Base-by-base conservation (phyloP, 1,140 invertebrate species). In the Ditylenchus dipsaci region DNA sequence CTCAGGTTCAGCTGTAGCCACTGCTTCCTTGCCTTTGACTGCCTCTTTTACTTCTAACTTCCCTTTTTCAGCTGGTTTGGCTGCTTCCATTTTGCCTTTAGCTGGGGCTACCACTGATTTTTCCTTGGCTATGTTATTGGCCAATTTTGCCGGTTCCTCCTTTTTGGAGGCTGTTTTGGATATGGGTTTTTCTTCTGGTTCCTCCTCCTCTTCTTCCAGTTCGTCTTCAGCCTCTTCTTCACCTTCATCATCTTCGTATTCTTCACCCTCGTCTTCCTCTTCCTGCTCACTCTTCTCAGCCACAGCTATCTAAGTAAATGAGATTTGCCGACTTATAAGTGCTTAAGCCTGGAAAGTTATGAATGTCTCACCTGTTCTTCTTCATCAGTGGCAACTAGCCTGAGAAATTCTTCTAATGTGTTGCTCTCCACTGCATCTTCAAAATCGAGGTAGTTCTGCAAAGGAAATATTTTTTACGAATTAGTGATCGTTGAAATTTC, bases 401-500 rank as follows among this genome's bases (percentile, higher is more conserved):
- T 27, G 7, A 72, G 43, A 45, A 72, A 72, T 45, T 72, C 69
- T 58, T 72, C 71, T 19, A 72, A 43, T 21, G 21, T 63, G 42
- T 72, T 72, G 47, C 42, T 47, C 49, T 72, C 71, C 3, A 74
- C 62, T 23, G 71, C 71, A 8, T 72, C 72, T 26, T 72, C 71
- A 58, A 72, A 72, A 21, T 72, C 71, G 19, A 26, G 23, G 57
- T 65, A 72, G 47, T 74, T 74, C 71, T 71, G 49, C 33, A 45
- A 47, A 60, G 15, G 8, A 23, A 45, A 45, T 33, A n/a, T 65
- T 63, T 1, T 59, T 5, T 23, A 29, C 13, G 17, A 68, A 26
- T 43, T 33, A 29, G 23, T 15, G 23, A 42, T 0, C 27, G n/a
- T 19, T n/a, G 21, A 61, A 63, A 63, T 63, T 63, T 53, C n/a